These are phyloP conservation scores for Nephrotoma guestfalica DNA, from an alignment of 2,888 invertebrate genomes.

Conservation along the genomic window DNA sequence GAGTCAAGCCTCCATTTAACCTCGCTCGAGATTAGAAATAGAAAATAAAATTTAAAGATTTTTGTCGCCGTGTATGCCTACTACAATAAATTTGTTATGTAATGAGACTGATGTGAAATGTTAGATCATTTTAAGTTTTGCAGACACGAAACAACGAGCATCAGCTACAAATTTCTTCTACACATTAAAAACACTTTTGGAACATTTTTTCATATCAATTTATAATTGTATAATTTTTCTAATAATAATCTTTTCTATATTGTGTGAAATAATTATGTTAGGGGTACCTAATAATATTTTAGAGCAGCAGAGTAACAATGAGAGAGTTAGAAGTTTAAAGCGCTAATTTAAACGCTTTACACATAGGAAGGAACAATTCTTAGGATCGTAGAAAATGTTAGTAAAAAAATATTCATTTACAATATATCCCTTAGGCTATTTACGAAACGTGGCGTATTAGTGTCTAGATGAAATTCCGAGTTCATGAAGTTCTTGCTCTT, in stretches of 20 bases:
- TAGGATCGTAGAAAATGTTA: background rate
- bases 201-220: background rate
- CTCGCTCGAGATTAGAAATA: background rate
- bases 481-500: conserved; percentile 61
- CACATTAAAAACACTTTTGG: background rate
- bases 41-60: background rate
- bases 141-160: too few relatives aligned
- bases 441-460: background rate
- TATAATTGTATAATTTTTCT: background rate
- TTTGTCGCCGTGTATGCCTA: background rate
- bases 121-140: too few relatives aligned
- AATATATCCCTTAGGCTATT: background rate
- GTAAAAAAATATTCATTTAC: background rate
- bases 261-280: background rate
- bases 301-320: background rate
- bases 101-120: background rate
- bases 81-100: background rate
- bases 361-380: background rate
- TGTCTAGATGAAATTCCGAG: conserved; percentile 20
- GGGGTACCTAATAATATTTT: background rate
- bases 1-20: background rate
- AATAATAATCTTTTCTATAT: background rate
- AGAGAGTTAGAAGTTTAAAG: background rate
- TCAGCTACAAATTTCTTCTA: too few relatives aligned
- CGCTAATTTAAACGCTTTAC: background rate